These are phyloP conservation scores for Calidris pygmaea DNA, from an alignment of 2,113 vertebrate genomes.

Conservation along the genomic window DNA sequence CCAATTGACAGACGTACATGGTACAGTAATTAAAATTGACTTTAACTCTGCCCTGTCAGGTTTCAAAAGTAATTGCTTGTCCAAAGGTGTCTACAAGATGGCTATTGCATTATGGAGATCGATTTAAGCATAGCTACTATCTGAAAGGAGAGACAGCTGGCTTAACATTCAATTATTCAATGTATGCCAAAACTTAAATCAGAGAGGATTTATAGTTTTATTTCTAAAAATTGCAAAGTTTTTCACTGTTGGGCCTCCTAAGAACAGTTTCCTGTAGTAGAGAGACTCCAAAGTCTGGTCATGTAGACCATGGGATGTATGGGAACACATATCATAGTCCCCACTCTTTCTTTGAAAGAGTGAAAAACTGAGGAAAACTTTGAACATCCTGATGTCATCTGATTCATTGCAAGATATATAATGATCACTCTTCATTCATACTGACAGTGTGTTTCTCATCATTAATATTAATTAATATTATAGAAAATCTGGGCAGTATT, in stretches of 20 bases:
- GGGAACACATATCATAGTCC: fast-evolving
- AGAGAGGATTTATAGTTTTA: neutral
- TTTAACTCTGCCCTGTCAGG: neutral
- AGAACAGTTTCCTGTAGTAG: neutral
- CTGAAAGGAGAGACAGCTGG: neutral
- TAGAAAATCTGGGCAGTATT: neutral
- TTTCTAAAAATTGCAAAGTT: neutral
- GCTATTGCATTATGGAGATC: neutral
- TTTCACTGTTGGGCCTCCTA: neutral
- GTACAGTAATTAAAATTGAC: neutral
- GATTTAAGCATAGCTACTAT: neutral
- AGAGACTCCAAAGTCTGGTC: neutral
- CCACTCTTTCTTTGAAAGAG: neutral
- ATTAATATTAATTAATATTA: neutral
- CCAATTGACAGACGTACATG: neutral
- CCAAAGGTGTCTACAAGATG: neutral
- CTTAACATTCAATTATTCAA: neutral
- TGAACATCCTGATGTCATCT: neutral
- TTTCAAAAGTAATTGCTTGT: slow-evolving; percentile 8
- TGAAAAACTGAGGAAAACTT: neutral
- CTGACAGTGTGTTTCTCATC: neutral
- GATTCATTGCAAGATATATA: neutral
- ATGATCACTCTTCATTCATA: neutral
- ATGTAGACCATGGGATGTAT: neutral
- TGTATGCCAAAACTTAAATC: neutral